These are phyloP conservation scores for Peromyscus nudipes DNA, from an alignment of 2,797 vertebrate genomes.

Conservation along the genomic window DNA sequence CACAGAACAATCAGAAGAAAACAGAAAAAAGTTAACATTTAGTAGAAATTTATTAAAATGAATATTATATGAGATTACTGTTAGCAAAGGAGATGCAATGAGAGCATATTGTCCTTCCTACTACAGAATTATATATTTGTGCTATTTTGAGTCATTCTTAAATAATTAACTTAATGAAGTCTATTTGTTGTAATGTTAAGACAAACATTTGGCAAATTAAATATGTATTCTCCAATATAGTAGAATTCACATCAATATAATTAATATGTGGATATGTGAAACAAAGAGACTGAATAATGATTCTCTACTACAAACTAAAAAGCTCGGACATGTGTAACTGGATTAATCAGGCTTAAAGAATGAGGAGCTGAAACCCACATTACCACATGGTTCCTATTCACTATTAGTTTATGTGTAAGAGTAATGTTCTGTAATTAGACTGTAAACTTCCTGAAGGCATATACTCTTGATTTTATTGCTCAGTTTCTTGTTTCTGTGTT, in stretches of 20 bases:
- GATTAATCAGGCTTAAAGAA: background rate
- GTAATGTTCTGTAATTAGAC: background rate
- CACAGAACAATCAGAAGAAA: background rate
- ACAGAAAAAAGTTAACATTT: background rate
- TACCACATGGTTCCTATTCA: background rate
- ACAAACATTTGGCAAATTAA: background rate
- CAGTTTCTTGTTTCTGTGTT: background rate
- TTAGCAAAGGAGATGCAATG: background rate
- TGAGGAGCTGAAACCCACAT: background rate
- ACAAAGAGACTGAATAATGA: background rate
- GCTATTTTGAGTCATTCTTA: background rate
- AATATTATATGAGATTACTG: background rate
- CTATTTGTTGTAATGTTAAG: constrained; percentile 23
- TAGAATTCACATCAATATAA: background rate
- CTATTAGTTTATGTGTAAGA: background rate
- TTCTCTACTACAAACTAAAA: background rate
- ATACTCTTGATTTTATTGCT: background rate
- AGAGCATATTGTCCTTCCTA: background rate
- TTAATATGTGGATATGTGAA: background rate
- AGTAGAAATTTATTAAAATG: background rate
- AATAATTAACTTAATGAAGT: background rate
- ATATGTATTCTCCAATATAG: background rate
- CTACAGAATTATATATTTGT: background rate
- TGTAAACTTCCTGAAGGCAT: background rate
- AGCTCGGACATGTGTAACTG: background rate